phyloP scores from a whole-genome alignment of 1,140 invertebrate genomes.

The Sesamia nonagrioides region DNA sequence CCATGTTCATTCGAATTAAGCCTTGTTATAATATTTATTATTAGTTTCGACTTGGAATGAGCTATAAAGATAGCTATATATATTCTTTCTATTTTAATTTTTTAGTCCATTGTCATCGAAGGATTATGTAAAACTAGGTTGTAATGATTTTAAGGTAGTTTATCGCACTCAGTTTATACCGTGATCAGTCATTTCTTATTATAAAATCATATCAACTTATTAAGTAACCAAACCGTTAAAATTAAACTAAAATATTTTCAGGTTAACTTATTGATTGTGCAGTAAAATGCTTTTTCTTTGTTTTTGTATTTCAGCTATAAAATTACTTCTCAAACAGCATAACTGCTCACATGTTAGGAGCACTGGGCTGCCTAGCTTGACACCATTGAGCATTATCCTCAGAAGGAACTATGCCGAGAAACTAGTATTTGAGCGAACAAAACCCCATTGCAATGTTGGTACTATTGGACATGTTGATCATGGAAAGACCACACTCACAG shows the following conservation, averaged over 20 bases:
- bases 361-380: conserved; percentile 64
- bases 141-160: background rate
- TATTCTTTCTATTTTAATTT: no score
- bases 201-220: background rate
- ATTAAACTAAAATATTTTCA: conserved; percentile 41
- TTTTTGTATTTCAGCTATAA: conserved; percentile 70
- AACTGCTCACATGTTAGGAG: conserved; percentile 69
- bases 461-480: conserved; percentile 99
- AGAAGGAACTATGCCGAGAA: conserved; percentile 91
- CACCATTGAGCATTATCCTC: conserved; percentile 77
- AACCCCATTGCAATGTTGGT: conserved; percentile 99
- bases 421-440: conserved; percentile 92
- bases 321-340: conserved; percentile 77
- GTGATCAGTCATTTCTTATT: background rate
- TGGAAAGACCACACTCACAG: conserved; percentile 99
- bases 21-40: background rate
- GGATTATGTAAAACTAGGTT: conserved; percentile 64
- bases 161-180: background rate
- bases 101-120: conserved; percentile 51
- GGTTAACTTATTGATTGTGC: conserved; percentile 60
- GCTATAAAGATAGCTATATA: no score
- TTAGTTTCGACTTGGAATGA: no score
- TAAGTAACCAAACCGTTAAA: background rate
- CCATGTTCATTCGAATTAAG: no score
- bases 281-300: conserved; percentile 23